These are phyloP conservation scores for Thumatha senex DNA, from an alignment of 2,888 invertebrate species.

Conservation along the genomic window DNA sequence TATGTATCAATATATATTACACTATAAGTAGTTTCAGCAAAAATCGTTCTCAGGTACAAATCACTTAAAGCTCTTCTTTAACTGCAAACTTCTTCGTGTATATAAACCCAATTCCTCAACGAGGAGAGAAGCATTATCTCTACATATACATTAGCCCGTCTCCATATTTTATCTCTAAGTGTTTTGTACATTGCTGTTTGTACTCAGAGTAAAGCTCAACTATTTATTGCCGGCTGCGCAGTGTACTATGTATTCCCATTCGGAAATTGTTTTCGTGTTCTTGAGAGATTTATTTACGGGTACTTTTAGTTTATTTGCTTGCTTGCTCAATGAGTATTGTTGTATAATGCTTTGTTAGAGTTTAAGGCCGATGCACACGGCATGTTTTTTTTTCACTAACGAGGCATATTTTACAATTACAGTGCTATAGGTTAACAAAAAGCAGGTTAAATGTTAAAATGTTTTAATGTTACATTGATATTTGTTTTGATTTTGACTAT, in stretches of 20 bases:
- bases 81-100: constrained; percentile 6
- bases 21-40: not conserved
- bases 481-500: too few relatives aligned
- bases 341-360: constrained; percentile 20
- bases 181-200: constrained; percentile 51
- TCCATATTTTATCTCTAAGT: constrained; percentile 64
- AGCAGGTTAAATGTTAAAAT: too few relatives aligned
- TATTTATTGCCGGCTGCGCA: constrained; percentile 41
- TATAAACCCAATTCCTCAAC: constrained; percentile 21
- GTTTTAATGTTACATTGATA: too few relatives aligned
- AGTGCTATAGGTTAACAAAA: too few relatives aligned
- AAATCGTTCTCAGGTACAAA: not conserved
- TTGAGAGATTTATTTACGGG: constrained; percentile 36
- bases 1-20: not conserved
- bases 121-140: constrained; percentile 38
- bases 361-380: not conserved
- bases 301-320: constrained; percentile 37
- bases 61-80: constrained; percentile 6
- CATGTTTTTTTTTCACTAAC: too few relatives aligned
- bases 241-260: constrained; percentile 33
- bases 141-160: constrained; percentile 56
- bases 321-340: constrained; percentile 24
- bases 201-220: constrained; percentile 36
- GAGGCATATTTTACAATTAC: too few relatives aligned
- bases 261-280: constrained; percentile 38